phyloP scores from a whole-genome alignment of 2,888 invertebrate species.

The Agapetus fuscipes region DNA sequence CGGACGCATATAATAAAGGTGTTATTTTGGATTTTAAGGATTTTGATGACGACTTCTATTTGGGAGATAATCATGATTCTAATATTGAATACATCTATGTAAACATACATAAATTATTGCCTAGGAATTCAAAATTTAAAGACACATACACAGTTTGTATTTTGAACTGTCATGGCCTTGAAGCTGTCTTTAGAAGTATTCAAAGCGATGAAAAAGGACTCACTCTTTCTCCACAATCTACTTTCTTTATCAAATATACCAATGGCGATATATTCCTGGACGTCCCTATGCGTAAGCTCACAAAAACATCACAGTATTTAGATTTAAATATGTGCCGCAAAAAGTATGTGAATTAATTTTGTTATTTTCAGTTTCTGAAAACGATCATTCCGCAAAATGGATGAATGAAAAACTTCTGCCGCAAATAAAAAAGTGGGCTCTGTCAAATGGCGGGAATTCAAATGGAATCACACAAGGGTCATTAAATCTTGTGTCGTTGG shows the following conservation, averaged over 20 bases:
- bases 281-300: conserved; percentile 27
- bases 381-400: conserved; percentile 35
- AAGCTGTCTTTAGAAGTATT: conserved; percentile 42
- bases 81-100: conserved; percentile 25
- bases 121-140: conserved; percentile 29
- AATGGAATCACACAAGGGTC: conserved; percentile 40
- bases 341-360: no score
- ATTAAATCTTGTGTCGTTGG: conserved; percentile 54
- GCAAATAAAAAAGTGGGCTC: conserved; percentile 54
- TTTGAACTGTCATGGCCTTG: conserved; percentile 32
- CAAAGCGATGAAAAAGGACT: conserved; percentile 28
- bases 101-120: conserved; percentile 33
- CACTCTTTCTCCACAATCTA: conserved; percentile 39
- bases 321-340: no score
- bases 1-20: conserved; percentile 2
- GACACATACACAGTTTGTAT: conserved; percentile 34
- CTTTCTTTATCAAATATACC: conserved; percentile 37
- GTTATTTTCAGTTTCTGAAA: conserved; percentile 22
- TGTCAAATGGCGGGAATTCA: conserved; percentile 29
- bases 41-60: conserved; percentile 10
- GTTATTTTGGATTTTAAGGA: conserved; percentile 3
- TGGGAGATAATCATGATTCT: conserved; percentile 24
- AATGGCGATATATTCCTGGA: conserved; percentile 33
- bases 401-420: conserved; percentile 45
- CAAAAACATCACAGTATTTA: no score